Evolutionary conservation across 2,113 vertebrate species (phyloP).

Genomic region (Equus quagga): DNA sequence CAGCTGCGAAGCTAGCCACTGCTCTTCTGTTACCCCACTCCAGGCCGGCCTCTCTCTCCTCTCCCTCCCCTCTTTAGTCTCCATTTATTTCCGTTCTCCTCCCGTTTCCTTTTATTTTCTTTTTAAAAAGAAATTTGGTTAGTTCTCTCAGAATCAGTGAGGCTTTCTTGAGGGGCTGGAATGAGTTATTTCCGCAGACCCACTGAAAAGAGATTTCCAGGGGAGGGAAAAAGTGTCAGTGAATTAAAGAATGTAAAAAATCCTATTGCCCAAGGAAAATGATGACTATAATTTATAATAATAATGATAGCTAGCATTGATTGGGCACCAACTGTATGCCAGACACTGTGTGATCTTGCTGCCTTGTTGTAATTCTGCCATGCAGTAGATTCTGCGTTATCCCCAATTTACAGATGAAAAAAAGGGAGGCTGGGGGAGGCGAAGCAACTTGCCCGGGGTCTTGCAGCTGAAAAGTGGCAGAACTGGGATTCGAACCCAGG

Average conservation of each 20-base stretch:
- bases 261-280: not conserved
- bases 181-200: not conserved
- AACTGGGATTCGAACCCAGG: accelerated
- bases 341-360: not conserved
- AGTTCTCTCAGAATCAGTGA: not conserved
- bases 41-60: not conserved
- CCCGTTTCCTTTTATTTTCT: not conserved
- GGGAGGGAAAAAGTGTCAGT: not conserved
- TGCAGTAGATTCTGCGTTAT: accelerated
- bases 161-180: not conserved
- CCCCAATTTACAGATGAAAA: accelerated
- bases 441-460: accelerated
- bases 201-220: not conserved
- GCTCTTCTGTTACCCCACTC: accelerated
- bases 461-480: not conserved
- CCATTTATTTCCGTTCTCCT: not conserved
- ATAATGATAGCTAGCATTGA: no score
- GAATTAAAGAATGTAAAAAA: not conserved
- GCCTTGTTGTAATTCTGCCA: not conserved
- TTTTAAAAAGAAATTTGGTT: not conserved
- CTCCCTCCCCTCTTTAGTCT: not conserved
- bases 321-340: not conserved
- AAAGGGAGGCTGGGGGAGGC: not conserved
- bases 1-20: accelerated
- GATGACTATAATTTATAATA: not conserved